phyloP scores from a whole-genome alignment of 2,797 vertebrate genomes.

The Microcaecilia unicolor region DNA sequence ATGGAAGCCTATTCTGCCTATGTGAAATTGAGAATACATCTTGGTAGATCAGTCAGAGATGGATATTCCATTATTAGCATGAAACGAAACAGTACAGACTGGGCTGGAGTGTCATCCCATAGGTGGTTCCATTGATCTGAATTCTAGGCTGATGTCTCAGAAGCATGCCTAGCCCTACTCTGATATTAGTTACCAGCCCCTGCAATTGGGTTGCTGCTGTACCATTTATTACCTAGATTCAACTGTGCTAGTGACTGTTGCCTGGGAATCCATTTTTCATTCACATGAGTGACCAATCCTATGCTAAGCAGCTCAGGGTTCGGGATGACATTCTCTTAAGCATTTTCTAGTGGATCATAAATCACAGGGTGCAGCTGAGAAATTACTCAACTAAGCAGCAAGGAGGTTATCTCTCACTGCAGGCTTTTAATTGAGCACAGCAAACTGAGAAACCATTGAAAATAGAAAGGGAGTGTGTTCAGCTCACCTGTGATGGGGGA shows the following conservation, averaged over 20 bases:
- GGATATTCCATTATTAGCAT: constrained; percentile 31
- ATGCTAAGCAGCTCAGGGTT: constrained; percentile 17
- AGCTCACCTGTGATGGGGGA: too few species aligned
- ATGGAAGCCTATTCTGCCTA: too few species aligned
- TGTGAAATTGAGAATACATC: too few species aligned
- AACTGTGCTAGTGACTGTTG: constrained; percentile 7
- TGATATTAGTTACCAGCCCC: constrained; percentile 36
- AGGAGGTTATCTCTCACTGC: constrained; percentile 34
- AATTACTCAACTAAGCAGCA: constrained; percentile 11
- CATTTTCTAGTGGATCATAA: constrained; percentile 26
- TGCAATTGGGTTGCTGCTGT: neutral
- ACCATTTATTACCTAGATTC: constrained; percentile 28
- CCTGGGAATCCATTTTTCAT: constrained; percentile 34
- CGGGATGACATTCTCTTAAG: constrained; percentile 25
- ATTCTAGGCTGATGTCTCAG: constrained; percentile 2
- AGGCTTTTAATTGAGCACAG: constrained; percentile 46
- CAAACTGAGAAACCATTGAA: too few species aligned
- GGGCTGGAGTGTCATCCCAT: constrained; percentile 19
- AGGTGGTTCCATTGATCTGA: constrained; percentile 22
- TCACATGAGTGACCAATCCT: constrained; percentile 23
- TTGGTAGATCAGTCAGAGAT: constrained; percentile 22
- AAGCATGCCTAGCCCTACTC: constrained; percentile 15
- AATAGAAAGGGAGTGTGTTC: too few species aligned
- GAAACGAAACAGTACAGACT: constrained; percentile 17
- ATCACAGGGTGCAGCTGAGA: constrained; percentile 27